phyloP scores from a whole-genome alignment of 2,888 invertebrate genomes.

The Nineta flava region DNA sequence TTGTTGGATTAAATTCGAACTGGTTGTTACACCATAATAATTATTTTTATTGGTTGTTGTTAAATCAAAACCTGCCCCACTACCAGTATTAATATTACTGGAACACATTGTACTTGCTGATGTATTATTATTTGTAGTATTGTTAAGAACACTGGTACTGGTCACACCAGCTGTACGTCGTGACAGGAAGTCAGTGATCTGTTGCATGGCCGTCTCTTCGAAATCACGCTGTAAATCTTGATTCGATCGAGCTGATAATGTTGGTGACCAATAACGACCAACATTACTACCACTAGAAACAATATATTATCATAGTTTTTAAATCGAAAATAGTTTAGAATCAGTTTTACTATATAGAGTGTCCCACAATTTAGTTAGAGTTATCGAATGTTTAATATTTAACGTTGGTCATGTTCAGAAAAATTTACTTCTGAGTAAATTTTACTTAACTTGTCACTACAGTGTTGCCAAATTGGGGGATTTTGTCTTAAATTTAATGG shows the following conservation, averaged over 20 bases:
- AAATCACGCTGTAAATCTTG: slow-evolving; percentile 75
- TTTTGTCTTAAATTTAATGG: too few species aligned
- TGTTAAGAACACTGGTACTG: background rate
- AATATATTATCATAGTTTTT: too few species aligned
- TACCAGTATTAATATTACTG: slow-evolving; percentile 1
- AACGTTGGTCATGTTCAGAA: too few species aligned
- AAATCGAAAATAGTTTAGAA: background rate
- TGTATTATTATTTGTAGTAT: too few species aligned
- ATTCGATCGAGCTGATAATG: slow-evolving; percentile 65
- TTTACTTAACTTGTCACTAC: too few species aligned
- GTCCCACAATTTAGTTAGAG: background rate
- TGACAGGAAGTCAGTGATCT: slow-evolving; percentile 45
- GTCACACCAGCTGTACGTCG: slow-evolving; percentile 21
- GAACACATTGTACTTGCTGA: slow-evolving; percentile 7
- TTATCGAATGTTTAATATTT: too few species aligned
- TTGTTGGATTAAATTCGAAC: background rate
- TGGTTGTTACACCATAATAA: background rate
- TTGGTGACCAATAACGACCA: slow-evolving; percentile 56
- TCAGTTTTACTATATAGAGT: background rate
- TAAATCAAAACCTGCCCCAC: too few species aligned
- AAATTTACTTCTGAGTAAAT: too few species aligned
- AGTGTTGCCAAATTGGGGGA: too few species aligned
- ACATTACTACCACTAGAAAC: slow-evolving; percentile 14
- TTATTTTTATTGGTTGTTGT: too few species aligned
- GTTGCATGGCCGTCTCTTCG: slow-evolving; percentile 59